Evolutionary conservation across 2,888 invertebrate species (phyloP), one percentile per base, ranked within the genome.

Genomic region (Noctua janthe): DNA sequence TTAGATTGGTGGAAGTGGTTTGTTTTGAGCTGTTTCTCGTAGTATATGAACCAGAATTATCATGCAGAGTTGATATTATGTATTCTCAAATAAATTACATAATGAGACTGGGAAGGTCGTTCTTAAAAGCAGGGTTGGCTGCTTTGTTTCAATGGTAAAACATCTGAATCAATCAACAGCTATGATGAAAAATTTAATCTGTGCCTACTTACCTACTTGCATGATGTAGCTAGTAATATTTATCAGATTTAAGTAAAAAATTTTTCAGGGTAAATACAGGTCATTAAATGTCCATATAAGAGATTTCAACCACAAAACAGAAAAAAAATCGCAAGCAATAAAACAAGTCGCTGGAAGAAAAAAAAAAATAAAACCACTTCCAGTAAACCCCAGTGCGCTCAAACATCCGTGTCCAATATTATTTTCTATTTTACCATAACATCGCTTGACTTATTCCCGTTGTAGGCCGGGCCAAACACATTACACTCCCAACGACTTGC

Each of bases 351-450:
- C 35, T 51, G 10, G 15, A 64, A 2, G 49, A 51, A 51, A 72
- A 71, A 62, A 62, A 71, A 15, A 47, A 39, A 10, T 1, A 29
- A 35, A 39, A n/a, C 6, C 23, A 0, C 17, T 71, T 83, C 86
- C 29, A 80, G 83, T 67, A 20, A 71, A 15, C 6, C 10, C 56
- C 6, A 35, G 8, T 43, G 29, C 67, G 39, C 71, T 71, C 49
- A 47, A 35, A 80, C 10, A 88, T 87, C 87, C 43, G 0, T 13
- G 88, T 78, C 5, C 39, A 74, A 86, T 88, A 87, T 90, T 88
- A 90, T 90, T 90, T 90, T 89, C 87, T 88, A 80, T 88, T 90
- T 90, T 90, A 90, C 86, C 88, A 89, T 82, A 88, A 82, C 85
- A 84, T 78, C 83, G 86, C 84, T 86, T 80, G 87, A 87, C 87